phyloP scores from a whole-genome alignment of 2,797 vertebrate genomes.

The Oreonectes daqikongensis region DNA sequence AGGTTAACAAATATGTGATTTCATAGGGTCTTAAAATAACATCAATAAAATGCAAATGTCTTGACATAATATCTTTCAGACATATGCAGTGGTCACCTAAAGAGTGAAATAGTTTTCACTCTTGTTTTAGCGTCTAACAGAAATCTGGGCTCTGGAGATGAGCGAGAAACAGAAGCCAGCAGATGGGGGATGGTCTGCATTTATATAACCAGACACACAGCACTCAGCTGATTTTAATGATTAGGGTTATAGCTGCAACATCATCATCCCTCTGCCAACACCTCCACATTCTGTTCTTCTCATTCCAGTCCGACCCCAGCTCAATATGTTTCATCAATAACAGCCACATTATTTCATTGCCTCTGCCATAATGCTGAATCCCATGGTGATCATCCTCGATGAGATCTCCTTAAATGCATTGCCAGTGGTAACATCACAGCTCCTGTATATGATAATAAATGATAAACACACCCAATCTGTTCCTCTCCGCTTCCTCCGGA shows the following conservation, averaged over 20 bases:
- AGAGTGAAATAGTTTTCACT: slow-evolving; percentile 25
- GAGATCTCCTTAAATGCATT: slow-evolving; percentile 15
- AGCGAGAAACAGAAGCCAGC: slow-evolving; percentile 77
- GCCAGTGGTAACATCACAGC: slow-evolving; percentile 22
- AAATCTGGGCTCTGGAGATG: slow-evolving; percentile 81
- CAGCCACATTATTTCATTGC: slow-evolving; percentile 37
- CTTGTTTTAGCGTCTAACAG: slow-evolving; percentile 68
- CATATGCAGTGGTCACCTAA: neutral
- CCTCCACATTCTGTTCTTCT: slow-evolving; percentile 54
- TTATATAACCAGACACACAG: slow-evolving; percentile 82
- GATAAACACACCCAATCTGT: slow-evolving; percentile 4
- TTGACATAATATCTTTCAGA: neutral
- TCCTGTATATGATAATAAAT: slow-evolving; percentile 23
- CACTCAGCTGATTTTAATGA: slow-evolving; percentile 77
- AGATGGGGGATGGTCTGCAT: slow-evolving; percentile 80
- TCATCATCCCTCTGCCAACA: slow-evolving; percentile 71
- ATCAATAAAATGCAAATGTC: neutral
- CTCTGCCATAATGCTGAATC: slow-evolving; percentile 31
- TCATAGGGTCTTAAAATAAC: neutral
- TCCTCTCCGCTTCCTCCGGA: slow-evolving; percentile 13
- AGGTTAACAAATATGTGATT: too few relatives aligned
- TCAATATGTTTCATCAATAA: slow-evolving; percentile 59
- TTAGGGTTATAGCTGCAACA: slow-evolving; percentile 79
- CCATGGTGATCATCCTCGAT: slow-evolving; percentile 15
- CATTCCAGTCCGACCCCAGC: slow-evolving; percentile 46